phyloP scores from a whole-genome alignment of 2,113 vertebrate species.

The Bos indicus region DNA sequence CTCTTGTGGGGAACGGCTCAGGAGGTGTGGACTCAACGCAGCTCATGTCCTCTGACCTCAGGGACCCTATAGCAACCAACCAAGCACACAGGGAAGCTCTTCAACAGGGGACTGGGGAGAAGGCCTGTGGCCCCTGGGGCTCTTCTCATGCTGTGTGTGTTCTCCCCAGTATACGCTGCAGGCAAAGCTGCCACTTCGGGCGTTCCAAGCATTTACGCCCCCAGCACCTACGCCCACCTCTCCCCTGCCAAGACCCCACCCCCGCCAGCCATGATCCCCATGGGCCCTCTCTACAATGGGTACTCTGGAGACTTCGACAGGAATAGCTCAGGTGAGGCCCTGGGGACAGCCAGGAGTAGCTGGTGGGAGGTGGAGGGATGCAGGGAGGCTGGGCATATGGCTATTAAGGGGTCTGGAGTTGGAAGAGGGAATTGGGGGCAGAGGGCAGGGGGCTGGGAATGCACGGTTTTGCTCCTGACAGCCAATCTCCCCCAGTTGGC shows the following conservation, averaged over 20 bases:
- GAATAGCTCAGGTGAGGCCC: constrained; percentile 85
- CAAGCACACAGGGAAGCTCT: not conserved
- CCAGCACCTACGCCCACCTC: constrained; percentile 85
- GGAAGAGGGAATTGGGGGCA: not conserved
- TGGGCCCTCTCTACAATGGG: constrained; percentile 79
- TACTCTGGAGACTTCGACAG: constrained; percentile 84
- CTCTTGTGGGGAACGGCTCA: not conserved
- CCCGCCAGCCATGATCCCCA: constrained; percentile 79
- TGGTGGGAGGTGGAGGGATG: not conserved
- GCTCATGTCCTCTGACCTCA: not conserved
- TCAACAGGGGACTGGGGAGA: not conserved
- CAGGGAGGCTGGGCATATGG: not conserved
- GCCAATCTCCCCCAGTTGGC: constrained; percentile 76
- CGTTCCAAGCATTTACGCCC: constrained; percentile 81
- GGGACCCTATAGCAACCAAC: not conserved
- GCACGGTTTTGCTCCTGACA: not conserved
- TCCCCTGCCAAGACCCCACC: constrained; percentile 63
- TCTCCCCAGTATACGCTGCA: constrained; percentile 86
- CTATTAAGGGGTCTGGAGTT: not conserved
- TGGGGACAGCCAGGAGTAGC: not conserved
- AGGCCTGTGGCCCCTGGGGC: not conserved
- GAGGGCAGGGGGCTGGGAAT: not conserved
- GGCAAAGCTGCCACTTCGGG: constrained; percentile 92
- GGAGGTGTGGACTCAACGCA: not conserved
- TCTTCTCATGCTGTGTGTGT: not conserved